Percentiles rank a stretch among this genome's conserved stretches.
Conservation (phyloP, 2,113 vertebrate species). For the Ornithorhynchus anatinus region DNA sequence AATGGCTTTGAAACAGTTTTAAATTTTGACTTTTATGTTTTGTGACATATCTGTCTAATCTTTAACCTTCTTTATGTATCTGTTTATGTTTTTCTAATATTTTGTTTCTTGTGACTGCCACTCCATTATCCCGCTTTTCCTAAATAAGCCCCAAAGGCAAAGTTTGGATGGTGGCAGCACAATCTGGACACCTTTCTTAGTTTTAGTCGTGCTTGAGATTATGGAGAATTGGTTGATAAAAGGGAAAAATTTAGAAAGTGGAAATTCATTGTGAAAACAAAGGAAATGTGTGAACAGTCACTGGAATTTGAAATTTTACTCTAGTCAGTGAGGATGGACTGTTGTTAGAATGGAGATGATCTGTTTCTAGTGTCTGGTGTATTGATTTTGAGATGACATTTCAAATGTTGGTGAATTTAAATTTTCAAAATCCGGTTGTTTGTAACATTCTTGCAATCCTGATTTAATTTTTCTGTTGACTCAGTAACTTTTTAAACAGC, state of each 20-base stretch:
- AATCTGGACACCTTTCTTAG: too few species aligned
- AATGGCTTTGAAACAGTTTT: too few species aligned
- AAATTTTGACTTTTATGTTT: too few species aligned
- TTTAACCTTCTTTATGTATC: too few species aligned
- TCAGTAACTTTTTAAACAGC: neutral
- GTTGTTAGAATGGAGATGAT: neutral
- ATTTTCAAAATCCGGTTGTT: neutral
- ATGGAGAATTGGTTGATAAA: too few species aligned
- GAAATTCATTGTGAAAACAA: slow-evolving; percentile 5
- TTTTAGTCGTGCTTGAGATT: too few species aligned
- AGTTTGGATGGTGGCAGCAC: too few species aligned
- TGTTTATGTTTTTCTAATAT: too few species aligned
- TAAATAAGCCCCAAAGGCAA: too few species aligned
- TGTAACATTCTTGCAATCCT: neutral
- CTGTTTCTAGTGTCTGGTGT: neutral
- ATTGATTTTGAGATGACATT: slow-evolving; percentile 13
- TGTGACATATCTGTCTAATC: too few species aligned
- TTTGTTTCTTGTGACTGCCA: too few species aligned
- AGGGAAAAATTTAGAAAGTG: slow-evolving; percentile 8
- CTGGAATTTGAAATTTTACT: neutral
- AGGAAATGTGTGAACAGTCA: neutral
- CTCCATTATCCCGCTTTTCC: too few species aligned
- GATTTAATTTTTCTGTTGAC: neutral
- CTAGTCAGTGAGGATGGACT: neutral
- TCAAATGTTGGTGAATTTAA: neutral